phyloP scores from a whole-genome alignment of 2,113 vertebrate genomes.

The Trogon melanurus region DNA sequence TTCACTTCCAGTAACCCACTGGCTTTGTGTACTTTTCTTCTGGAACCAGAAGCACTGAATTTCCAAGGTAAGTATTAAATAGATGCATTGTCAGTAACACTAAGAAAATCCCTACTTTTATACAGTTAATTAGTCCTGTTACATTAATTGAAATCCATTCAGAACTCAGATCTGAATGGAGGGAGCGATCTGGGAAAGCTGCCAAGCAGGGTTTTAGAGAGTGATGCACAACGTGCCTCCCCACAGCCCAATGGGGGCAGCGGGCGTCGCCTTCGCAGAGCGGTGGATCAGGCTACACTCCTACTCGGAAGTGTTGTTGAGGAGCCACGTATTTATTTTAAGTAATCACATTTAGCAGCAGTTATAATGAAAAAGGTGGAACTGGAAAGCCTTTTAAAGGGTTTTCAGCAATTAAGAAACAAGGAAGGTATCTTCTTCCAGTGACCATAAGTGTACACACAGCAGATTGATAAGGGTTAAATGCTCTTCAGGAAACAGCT shows the following conservation, averaged over 20 bases:
- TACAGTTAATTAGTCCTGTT: slow-evolving; percentile 61
- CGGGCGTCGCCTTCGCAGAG: fast-evolving
- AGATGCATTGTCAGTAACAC: neutral
- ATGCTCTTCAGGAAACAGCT: neutral
- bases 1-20: neutral
- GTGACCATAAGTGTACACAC: neutral
- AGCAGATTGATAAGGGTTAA: neutral
- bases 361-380: slow-evolving; percentile 31
- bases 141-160: slow-evolving; percentile 59
- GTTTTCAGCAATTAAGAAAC: neutral
- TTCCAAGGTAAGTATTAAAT: slow-evolving; percentile 27
- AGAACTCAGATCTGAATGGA: slow-evolving; percentile 21
- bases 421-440: neutral
- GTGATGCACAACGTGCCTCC: neutral
- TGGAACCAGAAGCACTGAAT: neutral
- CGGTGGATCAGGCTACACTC: fast-evolving
- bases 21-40: neutral
- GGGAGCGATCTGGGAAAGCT: neutral
- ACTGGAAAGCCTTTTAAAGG: neutral
- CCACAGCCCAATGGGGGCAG: neutral
- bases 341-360: neutral
- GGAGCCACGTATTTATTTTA: neutral
- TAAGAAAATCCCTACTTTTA: slow-evolving; percentile 45
- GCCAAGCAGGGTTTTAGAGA: neutral
- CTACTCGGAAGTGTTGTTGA: neutral